Evolutionary conservation across 2,888 invertebrate species (phyloP), one percentile per base, ranked within the genome.

Genomic region (Caenorhabditis plicata): DNA sequence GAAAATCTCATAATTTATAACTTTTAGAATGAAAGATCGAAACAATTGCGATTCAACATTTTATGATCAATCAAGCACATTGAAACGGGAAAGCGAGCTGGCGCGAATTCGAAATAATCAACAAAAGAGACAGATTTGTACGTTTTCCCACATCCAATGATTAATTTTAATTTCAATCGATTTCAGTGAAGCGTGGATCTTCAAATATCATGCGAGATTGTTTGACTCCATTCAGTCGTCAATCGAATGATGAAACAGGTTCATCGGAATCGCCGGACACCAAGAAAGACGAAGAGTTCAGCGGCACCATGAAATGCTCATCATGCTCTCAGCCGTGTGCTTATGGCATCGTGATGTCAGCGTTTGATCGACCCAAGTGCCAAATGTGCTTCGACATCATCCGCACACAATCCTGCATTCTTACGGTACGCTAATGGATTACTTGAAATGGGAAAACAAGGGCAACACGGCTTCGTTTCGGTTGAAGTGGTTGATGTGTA

Each of bases 361-460:
- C 53, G n/a, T 64, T 69, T 44, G 74, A 75, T 44, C 67, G 68
- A 35, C 73, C 72, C 11, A 62, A 73, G 23, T 75, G 75, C 38
- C 65, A 69, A 51, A 47, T 64, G 23, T 75, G 75, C 48, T 75
- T 67, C 51, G 54, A 66, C 55, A 31, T 64, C 51, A 26, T 58
- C 38, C 38, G 67, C 55, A 46, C 68, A 33, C 43, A 60, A 51
- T 39, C 26, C 20, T n/a, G 26, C 35, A 25, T 36, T 38, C 39
- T 50, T 15, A 23, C 11, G n/a, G n/a, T n/a, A 13, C 31, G 4
- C 31, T n/a, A 27, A 25, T 57, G 13, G 43, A 41, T 47, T 45
- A 17, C 26, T 39, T 45, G 13, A 13, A 29, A 29, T 29, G 9
- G 9, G 31, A 29, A 29, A 29, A 29, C 29, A 26, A 46, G 20